Percentiles rank a stretch among this genome's conserved stretches.
phyloP scores from a whole-genome alignment of 1,140 invertebrate genomes.

The Epicauta chinensis region DNA sequence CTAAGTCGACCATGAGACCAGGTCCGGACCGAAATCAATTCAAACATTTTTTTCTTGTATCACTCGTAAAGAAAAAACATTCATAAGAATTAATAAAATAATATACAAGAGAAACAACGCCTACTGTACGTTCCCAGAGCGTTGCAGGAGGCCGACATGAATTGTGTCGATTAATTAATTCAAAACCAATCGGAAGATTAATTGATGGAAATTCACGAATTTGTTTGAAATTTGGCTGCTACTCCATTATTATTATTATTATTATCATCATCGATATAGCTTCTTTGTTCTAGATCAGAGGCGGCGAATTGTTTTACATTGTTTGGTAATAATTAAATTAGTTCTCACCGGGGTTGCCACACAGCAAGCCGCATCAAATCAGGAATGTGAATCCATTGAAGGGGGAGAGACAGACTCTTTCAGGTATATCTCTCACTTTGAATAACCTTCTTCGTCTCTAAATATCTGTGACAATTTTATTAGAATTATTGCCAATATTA shows the following conservation, averaged over 20 bases:
- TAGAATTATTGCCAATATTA: slow-evolving; percentile 18
- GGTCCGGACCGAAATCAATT: slow-evolving; percentile 3
- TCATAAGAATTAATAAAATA: too few species aligned
- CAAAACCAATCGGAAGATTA: too few species aligned
- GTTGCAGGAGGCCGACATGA: too few species aligned
- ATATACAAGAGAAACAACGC: background rate
- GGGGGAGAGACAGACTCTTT: slow-evolving; percentile 9
- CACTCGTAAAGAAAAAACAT: too few species aligned
- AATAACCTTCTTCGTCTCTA: too few species aligned
- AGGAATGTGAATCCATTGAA: slow-evolving; percentile 24
- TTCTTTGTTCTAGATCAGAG: too few species aligned
- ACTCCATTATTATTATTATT: too few species aligned
- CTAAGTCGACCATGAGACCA: slow-evolving; percentile 20
- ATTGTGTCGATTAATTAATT: too few species aligned
- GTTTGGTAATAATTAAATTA: slow-evolving; percentile 30
- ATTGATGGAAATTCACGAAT: too few species aligned
- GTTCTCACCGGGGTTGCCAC: slow-evolving; percentile 30
- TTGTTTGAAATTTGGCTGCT: too few species aligned
- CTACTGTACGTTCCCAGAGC: slow-evolving; percentile 10
- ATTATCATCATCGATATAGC: too few species aligned
- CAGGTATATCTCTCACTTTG: too few species aligned
- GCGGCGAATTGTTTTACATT: slow-evolving; percentile 27
- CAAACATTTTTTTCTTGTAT: background rate
- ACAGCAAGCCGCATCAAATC: slow-evolving; percentile 35
- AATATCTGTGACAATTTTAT: slow-evolving; percentile 27